Base-by-base conservation (phyloP, 2,113 vertebrate species). In the Patagioenas fasciata region DNA sequence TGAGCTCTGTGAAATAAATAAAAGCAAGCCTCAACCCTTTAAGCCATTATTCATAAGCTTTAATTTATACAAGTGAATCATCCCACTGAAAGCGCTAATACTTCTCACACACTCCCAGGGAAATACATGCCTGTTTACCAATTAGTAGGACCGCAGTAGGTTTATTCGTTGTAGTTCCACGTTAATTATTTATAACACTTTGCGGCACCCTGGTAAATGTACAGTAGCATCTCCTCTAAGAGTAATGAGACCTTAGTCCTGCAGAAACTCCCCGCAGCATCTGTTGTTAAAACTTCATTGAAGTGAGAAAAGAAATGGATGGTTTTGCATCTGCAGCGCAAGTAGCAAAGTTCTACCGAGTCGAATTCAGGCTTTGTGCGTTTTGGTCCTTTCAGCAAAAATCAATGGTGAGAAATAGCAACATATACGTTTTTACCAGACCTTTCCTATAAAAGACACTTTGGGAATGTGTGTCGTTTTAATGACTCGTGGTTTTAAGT, bases 171-270 rank as follows among this genome's bases (percentile, higher is more conserved):
- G 83, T 31, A 79, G 95, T 75, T 72, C 38, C 36, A 25, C n/a
- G 60, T 96, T 93, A 91, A 96, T 96, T 93, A 95, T 97, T 95
- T 87, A 93, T 93, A 84, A 71, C 31, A 5, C 66, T 93, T 89
- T 72, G 95, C 36, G 14, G 72, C 24, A 88, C 73, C 10, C 80
- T 21, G 69, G 80, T 36, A 89, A 95, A 90, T 5, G 92, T 74
- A 80, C 85, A 66, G 93, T 20, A 95, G 88, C 80, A 64, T 87
- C 92, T 93, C 69, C 80, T 95, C 70, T 18, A 61, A 91, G 75
- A 95, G 91, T 86, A 95, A 96, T 85, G 92, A 96, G 93, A 65
- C 91, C 93, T 96, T 47, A 80, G 71, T 89, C 93, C 90, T 36
- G 29, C 47, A 48, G 88, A 96, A 96, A 91, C 67, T 80, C 88